Evolutionary conservation across 1,140 invertebrate genomes (phyloP), one percentile per base, ranked within the genome.

Genomic region (Bombus picipes): DNA sequence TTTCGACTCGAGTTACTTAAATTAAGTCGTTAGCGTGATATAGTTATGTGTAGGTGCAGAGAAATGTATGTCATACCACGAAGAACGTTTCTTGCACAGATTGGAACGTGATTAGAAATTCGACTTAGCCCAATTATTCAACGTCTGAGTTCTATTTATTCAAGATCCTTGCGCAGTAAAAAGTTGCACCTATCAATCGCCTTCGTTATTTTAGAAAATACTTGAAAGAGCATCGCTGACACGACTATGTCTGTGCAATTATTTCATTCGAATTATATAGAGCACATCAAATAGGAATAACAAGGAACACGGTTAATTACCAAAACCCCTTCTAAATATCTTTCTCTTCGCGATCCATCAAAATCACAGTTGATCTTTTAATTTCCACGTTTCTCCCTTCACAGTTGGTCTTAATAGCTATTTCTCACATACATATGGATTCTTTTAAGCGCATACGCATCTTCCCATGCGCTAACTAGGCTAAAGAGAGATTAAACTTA

Each of bases 61-160:
- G 47, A 53, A 53, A 53, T 22, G 47, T 53, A 53, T 18, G 47
- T 53, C 47, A 18, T 22, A 53, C 1, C 47, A 8, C 47, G 62
- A n/a, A n/a, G 76, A 85, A 75, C 43, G 82, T 80, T 53, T n/a
- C 28, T 28, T 59, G 57, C 57, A 12, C 25, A 25, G 3, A 28
- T 59, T 28, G 25, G 3, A 59, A 59, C 57, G 25, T 18, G 2
- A 59, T 59, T 59, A 28, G 22, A 59, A 10, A 59, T 59, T 25
- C 47, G 18, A 53, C 6, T 53, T 53, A 53, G 18, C 47, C 47
- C 47, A 22, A 53, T 53, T 53, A 53, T 22, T 53, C 18, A 53
- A 2, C 18, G 18, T 53, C 18, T 22, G 47, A 22, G 18, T 53
- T 53, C 18, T 53, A 53, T 53, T 53, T 53, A 53, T 22, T 22